Evolutionary conservation across 2,888 invertebrate genomes (phyloP), one percentile per base, ranked within the genome.

Genomic region (Polydrusus pterygomalis): DNA sequence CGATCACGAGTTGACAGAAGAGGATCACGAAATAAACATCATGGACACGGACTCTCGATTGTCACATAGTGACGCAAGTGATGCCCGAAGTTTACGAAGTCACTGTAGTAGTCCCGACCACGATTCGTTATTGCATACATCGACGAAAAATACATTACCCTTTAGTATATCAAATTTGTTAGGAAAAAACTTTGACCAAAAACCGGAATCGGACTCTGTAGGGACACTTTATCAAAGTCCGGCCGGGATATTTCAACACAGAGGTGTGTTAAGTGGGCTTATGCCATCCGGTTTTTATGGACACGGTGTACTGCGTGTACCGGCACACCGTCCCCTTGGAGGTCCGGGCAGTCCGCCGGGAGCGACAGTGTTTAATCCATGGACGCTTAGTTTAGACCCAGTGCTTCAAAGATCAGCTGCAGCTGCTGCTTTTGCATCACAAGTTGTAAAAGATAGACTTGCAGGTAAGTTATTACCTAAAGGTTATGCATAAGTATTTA

Each of bases 361-460:
- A n/a, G 51, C 77, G 15, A 81, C 82, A 17, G 86, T 88, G 54
- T 88, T 88, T 80, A 87, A 82, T 73, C 88, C 88, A 5, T 88
- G 88, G 88, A 83, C 87, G 18, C 89, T 91, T 87, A 89, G 90
- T 34, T 89, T 92, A 74, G 91, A 91, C 64, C 87, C 92, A 81
- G 92, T 92, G 81, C 90, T 91, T 58, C 91, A 90, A 89, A 89
- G 91, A 84, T 92, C 91, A 82, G 92, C 91, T 74, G 92, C 90
- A 17, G 92, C 92, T 0, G 94, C 94, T 1, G 94, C 94, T 63
- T 92, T 94, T 85, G 94, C 94, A 1, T 93, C 94, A 83, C 94
- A 94, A 88, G 93, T 95, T 84, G 94, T 95, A 82, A 95, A 95
- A 88, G 95, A 95, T 87, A 90, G 95, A 88, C 88, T 95, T 82